Percentiles rank a stretch among this genome's conserved stretches.
Evolutionary conservation across 2,797 vertebrate species (phyloP).

Genomic region (Rhinophrynus dorsalis): DNA sequence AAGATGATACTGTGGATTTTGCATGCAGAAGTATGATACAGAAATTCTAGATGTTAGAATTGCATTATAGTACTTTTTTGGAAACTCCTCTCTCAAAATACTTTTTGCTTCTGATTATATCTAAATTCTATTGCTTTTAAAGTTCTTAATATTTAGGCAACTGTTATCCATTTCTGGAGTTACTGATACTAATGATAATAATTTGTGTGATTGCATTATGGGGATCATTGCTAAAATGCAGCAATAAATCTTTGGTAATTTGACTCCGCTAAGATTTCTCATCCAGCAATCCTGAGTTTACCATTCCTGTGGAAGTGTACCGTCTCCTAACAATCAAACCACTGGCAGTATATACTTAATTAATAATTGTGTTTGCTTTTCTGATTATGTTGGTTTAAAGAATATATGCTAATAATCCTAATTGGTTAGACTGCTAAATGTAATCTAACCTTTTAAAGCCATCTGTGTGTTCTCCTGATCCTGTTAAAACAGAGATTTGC

Average conservation of each 20-base stretch:
- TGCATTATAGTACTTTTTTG: too few relatives aligned
- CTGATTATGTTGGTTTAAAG: slow-evolving; percentile 24
- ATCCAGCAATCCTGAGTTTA: not conserved
- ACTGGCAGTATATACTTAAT: not conserved
- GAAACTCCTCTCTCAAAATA: too few relatives aligned
- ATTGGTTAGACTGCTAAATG: slow-evolving; percentile 28
- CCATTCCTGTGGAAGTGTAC: not conserved
- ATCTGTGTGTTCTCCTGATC: slow-evolving; percentile 21
- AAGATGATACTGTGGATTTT: too few relatives aligned
- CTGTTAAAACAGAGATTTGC: slow-evolving; percentile 4
- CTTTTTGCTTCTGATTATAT: too few relatives aligned
- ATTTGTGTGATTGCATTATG: too few relatives aligned
- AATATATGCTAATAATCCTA: slow-evolving; percentile 35
- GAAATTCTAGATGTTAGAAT: too few relatives aligned
- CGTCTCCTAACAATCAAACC: not conserved
- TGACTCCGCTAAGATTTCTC: not conserved
- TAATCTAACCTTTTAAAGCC: slow-evolving; percentile 26
- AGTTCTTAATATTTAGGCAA: too few relatives aligned
- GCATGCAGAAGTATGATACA: too few relatives aligned
- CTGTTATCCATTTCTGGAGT: too few relatives aligned
- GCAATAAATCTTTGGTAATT: not conserved
- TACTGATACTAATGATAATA: too few relatives aligned
- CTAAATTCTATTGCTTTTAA: too few relatives aligned
- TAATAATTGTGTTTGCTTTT: slow-evolving; percentile 25
- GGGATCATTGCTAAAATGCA: not conserved